phyloP scores from a whole-genome alignment of 1,140 invertebrate species.

The Diorhabda sublineata region DNA sequence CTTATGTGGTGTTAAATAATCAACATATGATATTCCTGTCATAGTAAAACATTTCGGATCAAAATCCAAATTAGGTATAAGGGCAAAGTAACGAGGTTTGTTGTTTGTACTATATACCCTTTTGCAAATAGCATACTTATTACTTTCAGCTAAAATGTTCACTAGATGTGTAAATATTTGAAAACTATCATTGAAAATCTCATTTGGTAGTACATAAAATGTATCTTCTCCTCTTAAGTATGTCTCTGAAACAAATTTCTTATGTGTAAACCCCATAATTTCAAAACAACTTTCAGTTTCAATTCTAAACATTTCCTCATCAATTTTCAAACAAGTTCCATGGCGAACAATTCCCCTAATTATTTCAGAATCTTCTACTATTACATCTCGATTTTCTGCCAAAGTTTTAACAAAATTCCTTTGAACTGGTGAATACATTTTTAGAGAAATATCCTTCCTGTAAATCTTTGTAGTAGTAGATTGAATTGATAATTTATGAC shows the following conservation, averaged over 20 bases:
- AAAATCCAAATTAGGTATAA: slow-evolving; percentile 26
- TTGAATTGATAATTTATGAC: slow-evolving; percentile 21
- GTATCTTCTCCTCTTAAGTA: slow-evolving; percentile 20
- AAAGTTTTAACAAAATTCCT: slow-evolving; percentile 15
- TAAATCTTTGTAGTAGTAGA: slow-evolving; percentile 25
- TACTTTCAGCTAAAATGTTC: slow-evolving; percentile 18
- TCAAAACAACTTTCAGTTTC: slow-evolving; percentile 24
- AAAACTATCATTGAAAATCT: background rate
- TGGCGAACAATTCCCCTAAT: slow-evolving; percentile 25
- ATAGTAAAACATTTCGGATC: slow-evolving; percentile 22
- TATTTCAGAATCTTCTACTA: slow-evolving; percentile 21
- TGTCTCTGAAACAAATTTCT: slow-evolving; percentile 24
- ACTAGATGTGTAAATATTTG: slow-evolving; percentile 21
- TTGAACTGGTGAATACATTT: slow-evolving; percentile 9
- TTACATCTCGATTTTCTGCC: slow-evolving; percentile 25
- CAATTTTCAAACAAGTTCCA: slow-evolving; percentile 31
- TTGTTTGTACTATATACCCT: slow-evolving; percentile 27
- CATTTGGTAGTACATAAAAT: slow-evolving; percentile 25
- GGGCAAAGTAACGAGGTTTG: slow-evolving; percentile 24
- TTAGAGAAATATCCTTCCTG: slow-evolving; percentile 18
- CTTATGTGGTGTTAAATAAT: slow-evolving; percentile 19
- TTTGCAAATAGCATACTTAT: slow-evolving; percentile 26
- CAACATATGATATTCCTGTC: slow-evolving; percentile 24
- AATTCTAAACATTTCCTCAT: slow-evolving; percentile 27
- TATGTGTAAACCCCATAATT: slow-evolving; percentile 22